phyloP scores from a whole-genome alignment of 2,113 vertebrate genomes.

The Chlamydotis undulata region DNA sequence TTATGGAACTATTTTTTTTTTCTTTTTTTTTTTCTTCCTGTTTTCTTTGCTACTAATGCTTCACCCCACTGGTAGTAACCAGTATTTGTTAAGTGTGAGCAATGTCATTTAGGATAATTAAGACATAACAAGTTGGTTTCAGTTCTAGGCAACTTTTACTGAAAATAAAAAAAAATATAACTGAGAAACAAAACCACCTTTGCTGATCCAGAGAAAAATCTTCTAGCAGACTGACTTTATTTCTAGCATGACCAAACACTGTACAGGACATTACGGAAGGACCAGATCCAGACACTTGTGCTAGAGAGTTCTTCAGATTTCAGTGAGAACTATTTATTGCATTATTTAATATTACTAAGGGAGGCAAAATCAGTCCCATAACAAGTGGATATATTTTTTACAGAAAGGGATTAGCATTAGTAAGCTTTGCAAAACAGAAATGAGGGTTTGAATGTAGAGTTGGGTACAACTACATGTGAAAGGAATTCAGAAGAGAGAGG shows the following conservation, averaged over 20 bases:
- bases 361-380: not conserved
- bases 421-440: not conserved
- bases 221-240: not conserved
- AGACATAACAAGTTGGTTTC: not conserved
- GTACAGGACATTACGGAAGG: not conserved
- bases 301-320: not conserved
- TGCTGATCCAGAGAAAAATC: not conserved
- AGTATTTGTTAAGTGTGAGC: not conserved
- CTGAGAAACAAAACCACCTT: not conserved
- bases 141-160: not conserved
- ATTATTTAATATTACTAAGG: not conserved
- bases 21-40: not conserved
- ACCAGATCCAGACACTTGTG: accelerated
- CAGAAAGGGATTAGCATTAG: not conserved
- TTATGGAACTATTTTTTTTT: not conserved
- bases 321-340: not conserved
- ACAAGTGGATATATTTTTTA: not conserved
- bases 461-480: not conserved
- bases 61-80: not conserved
- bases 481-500: not conserved
- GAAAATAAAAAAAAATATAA: not conserved
- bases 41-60: not conserved
- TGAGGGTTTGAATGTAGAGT: not conserved
- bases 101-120: not conserved
- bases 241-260: not conserved